These are phyloP conservation scores for Oreochromis mossambicus DNA, from an alignment of 2,797 vertebrate genomes.

Conservation along the genomic window DNA sequence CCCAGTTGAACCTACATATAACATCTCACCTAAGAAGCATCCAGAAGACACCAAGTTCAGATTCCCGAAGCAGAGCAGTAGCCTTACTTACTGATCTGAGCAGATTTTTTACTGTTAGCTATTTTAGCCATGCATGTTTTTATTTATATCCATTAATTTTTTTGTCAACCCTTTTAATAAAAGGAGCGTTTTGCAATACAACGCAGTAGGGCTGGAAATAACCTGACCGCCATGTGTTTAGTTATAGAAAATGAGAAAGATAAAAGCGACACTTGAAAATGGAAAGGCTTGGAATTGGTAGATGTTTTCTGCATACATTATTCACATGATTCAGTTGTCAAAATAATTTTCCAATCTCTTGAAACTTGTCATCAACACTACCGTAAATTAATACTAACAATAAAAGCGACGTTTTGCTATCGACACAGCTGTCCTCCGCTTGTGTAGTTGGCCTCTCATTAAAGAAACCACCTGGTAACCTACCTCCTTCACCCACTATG, in stretches of 20 bases:
- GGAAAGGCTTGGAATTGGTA: neutral
- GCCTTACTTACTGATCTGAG: neutral
- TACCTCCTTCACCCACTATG: neutral
- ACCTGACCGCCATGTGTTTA: neutral
- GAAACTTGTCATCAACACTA: neutral
- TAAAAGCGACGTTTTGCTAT: neutral
- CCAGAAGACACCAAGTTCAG: neutral
- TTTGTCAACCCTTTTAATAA: neutral
- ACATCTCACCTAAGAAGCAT: neutral
- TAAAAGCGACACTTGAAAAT: neutral
- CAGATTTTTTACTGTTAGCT: neutral
- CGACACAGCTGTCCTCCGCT: neutral
- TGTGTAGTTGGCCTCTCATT: neutral
- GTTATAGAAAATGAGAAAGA: neutral
- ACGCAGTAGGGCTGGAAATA: neutral
- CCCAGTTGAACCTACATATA: neutral
- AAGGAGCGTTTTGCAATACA: neutral
- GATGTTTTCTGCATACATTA: neutral
- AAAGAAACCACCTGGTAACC: conserved; percentile 2
- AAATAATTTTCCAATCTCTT: neutral
- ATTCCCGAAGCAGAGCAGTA: accelerated
- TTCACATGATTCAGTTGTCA: neutral
- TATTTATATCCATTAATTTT: neutral
- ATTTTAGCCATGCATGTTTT: neutral
- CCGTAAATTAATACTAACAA: neutral